phyloP scores from a whole-genome alignment of 2,797 vertebrate genomes.

The Hafferia zeledoni region DNA sequence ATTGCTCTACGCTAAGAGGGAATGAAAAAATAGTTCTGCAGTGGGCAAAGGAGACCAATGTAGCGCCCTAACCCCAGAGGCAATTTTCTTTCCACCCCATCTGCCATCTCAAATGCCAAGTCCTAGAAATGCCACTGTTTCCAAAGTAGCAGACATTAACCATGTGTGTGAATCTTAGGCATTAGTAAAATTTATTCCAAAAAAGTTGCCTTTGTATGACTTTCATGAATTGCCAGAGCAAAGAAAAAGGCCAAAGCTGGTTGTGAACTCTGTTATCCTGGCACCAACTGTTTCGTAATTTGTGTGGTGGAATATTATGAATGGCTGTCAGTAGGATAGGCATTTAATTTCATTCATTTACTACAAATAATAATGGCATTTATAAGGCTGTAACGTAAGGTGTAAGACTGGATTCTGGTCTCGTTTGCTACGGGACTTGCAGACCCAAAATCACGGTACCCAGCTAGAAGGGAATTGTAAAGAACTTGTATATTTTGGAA shows the following conservation, averaged over 20 bases:
- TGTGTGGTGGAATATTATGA: neutral
- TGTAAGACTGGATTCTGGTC: neutral
- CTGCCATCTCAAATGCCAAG: conserved; percentile 64
- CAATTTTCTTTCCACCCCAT: conserved; percentile 65
- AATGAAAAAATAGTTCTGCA: conserved; percentile 12
- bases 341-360: neutral
- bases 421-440: neutral
- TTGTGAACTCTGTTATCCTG: neutral
- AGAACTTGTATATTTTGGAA: neutral
- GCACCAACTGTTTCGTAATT: neutral
- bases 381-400: neutral
- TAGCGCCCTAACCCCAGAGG: conserved; percentile 40
- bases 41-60: neutral
- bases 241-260: neutral
- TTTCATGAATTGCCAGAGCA: conserved; percentile 1
- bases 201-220: conserved; percentile 16
- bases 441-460: neutral
- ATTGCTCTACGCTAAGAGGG: neutral
- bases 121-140: conserved; percentile 54
- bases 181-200: conserved; percentile 8
- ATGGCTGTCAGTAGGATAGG: neutral
- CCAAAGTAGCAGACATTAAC: conserved; percentile 60
- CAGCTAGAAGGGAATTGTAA: neutral
- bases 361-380: neutral
- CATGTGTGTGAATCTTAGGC: conserved; percentile 41